These are phyloP conservation scores for Piprites chloris DNA, from an alignment of 2,113 vertebrate genomes.

Conservation along the genomic window DNA sequence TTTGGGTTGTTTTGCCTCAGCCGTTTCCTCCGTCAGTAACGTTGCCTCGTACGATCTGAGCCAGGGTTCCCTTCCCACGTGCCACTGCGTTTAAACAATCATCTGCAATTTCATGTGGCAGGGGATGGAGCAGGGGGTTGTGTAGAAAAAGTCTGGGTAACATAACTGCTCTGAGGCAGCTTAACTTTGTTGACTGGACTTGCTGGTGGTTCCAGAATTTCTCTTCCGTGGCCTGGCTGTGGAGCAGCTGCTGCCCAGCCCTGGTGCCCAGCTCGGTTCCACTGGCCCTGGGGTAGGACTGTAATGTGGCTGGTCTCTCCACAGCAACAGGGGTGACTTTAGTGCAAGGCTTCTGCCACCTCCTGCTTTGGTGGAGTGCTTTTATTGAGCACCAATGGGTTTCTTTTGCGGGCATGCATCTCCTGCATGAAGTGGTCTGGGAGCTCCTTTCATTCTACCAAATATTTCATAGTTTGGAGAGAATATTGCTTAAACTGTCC, in stretches of 20 bases:
- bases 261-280: background rate
- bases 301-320: background rate
- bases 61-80: background rate
- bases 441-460: background rate
- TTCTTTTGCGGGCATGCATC: background rate
- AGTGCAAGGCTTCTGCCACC: background rate
- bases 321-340: background rate
- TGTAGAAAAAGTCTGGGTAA: background rate
- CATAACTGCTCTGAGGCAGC: background rate
- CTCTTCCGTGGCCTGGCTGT: rapidly evolving
- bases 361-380: background rate
- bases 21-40: background rate
- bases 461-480: background rate
- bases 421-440: background rate
- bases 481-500: background rate
- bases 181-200: background rate
- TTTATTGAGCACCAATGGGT: background rate
- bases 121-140: background rate
- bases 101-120: background rate
- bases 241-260: background rate
- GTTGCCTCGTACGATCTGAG: rapidly evolving
- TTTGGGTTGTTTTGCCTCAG: background rate
- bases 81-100: background rate
- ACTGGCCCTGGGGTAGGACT: background rate
- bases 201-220: background rate